Conservation (phyloP, 2,797 vertebrate genomes). For the Coccyzus lansbergi region DNA sequence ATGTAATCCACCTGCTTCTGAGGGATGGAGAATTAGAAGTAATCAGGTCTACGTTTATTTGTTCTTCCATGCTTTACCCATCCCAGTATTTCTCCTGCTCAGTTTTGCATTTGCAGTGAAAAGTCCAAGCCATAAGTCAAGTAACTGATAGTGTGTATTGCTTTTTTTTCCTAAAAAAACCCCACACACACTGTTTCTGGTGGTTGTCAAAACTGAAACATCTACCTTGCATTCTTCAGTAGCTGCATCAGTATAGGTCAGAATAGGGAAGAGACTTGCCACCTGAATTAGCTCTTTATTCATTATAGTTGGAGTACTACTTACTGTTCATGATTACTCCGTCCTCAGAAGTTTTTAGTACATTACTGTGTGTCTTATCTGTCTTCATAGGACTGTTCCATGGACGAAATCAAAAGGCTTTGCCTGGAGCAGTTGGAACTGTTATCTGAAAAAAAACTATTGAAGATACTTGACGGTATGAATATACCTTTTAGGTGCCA, state of each 20-base stretch:
- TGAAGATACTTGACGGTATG: conserved; percentile 93
- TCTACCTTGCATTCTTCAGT: neutral
- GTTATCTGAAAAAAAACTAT: conserved; percentile 86
- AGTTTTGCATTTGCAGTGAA: neutral
- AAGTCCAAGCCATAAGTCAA: neutral
- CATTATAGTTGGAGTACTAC: neutral
- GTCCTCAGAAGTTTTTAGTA: neutral
- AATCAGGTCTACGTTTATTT: neutral
- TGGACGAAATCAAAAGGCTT: conserved; percentile 91
- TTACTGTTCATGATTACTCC: neutral
- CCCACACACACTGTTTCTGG: rapidly evolving
- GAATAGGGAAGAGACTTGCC: neutral
- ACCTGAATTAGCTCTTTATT: neutral
- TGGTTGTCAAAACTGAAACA: neutral
- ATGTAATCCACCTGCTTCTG: neutral
- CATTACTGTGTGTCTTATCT: neutral
- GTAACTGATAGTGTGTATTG: neutral
- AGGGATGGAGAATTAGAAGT: neutral
- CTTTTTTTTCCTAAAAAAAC: neutral
- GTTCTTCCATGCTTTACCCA: neutral
- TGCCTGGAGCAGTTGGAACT: conserved; percentile 93
- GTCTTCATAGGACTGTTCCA: conserved; percentile 82
- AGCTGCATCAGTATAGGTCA: neutral
- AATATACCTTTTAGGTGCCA: neutral
- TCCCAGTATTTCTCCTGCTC: neutral